Evolutionary conservation across 2,888 invertebrate genomes (phyloP), one percentile per base, ranked within the genome.

Genomic region (Agonopterix arenella): DNA sequence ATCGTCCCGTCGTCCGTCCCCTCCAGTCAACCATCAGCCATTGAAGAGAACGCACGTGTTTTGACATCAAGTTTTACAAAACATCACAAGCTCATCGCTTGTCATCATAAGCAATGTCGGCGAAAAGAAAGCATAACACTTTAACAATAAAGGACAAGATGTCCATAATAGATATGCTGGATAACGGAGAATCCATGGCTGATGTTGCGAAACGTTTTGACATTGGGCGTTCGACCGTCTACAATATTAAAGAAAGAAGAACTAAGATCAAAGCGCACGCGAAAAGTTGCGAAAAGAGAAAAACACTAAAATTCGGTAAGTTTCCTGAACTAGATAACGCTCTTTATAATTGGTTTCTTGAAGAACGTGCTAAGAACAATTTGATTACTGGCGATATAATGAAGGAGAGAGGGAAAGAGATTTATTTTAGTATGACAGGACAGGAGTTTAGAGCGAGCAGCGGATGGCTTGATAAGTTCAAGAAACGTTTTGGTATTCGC

Each of bases 391-490:
- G 64, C 52, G 62, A 62, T 55, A 60, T 63, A 46, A 49, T 63
- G 50, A 60, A 53, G 56, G 52, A 56, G n/a, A 68, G 66, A 60
- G 64, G 65, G 52, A 62, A 61, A 44, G 57, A 62, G 54, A 64
- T 68, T 56, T 61, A 62, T 60, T 56, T 59, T 58, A 58, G 62
- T 61, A 56, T 57, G 50, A 62, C 60, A 52, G n/a, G 59, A 59
- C 59, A 61, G 60, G 61, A 64, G 57, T 68, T 70, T 62, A 57
- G 58, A 57, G 68, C 65, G 51, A 70, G 66, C 47, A 54, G 53
- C 53, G 66, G 66, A 50, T 70, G 68, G 70, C 54, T 70, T 45
- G 62, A 67, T 57, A 66, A 64, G 54, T 70, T 71, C 61, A 66
- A 69, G 61, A 68, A 61, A 10, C 52, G 68, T 57, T 62, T 59